Evolutionary conservation across 2,113 vertebrate species (phyloP).

Genomic region (Connochaetes taurinus): DNA sequence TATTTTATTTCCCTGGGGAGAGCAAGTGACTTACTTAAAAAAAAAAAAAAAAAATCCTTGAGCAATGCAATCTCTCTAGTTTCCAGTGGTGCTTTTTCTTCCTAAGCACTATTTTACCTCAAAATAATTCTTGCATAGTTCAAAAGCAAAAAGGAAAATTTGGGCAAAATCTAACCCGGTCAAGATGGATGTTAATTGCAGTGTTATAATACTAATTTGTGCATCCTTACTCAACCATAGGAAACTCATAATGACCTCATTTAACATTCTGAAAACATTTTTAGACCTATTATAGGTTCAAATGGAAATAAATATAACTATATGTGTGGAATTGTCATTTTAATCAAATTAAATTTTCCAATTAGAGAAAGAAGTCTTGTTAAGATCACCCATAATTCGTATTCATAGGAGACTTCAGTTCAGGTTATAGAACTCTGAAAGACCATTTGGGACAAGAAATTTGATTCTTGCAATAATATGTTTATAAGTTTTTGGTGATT

Average conservation of each 20-base stretch:
- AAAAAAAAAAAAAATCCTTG: constrained; percentile 26
- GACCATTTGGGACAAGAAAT: constrained; percentile 61
- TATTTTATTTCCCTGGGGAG: constrained; percentile 48
- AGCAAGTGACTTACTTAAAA: constrained; percentile 6
- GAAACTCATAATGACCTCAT: constrained; percentile 69
- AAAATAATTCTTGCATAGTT: constrained; percentile 27
- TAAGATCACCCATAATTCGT: constrained; percentile 75
- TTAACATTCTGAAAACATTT: constrained; percentile 76
- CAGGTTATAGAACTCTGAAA: constrained; percentile 71
- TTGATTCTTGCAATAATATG: constrained; percentile 48
- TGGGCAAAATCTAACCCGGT: constrained; percentile 61
- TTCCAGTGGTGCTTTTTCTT: background rate
- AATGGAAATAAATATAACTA: constrained; percentile 71
- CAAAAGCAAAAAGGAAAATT: constrained; percentile 60
- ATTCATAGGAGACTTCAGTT: constrained; percentile 71
- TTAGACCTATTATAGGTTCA: constrained; percentile 65
- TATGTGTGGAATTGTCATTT: constrained; percentile 77
- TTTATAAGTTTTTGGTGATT: constrained; percentile 41
- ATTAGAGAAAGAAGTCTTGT: constrained; percentile 72
- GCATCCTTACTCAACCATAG: constrained; percentile 65
- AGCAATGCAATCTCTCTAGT: constrained; percentile 15
- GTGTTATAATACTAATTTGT: constrained; percentile 60
- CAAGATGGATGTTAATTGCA: constrained; percentile 54
- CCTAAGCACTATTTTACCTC: background rate
- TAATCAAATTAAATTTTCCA: constrained; percentile 81